phyloP scores from a whole-genome alignment of 2,797 vertebrate genomes.

The Epinephelus coioides region DNA sequence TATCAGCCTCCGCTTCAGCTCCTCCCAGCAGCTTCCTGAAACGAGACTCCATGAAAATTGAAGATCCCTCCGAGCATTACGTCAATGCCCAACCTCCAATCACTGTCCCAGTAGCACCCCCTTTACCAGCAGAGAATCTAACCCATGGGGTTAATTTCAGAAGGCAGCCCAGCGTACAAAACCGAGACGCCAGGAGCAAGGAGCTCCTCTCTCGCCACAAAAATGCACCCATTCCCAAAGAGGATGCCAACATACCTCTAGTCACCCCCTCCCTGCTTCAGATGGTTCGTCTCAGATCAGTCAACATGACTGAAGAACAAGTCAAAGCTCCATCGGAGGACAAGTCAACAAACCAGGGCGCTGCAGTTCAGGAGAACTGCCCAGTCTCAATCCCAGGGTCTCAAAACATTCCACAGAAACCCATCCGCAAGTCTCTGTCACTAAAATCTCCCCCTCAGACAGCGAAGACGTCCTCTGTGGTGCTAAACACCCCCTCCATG shows the following conservation, averaged over 20 bases:
- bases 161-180: constrained; percentile 75
- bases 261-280: constrained; percentile 97
- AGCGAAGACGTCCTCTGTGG: constrained; percentile 79
- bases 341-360: constrained; percentile 52
- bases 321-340: constrained; percentile 63
- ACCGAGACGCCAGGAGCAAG: constrained; percentile 82
- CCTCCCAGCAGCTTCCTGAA: constrained; percentile 32
- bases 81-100: constrained; percentile 29
- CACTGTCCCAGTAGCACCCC: constrained; percentile 51
- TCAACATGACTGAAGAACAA: constrained; percentile 84
- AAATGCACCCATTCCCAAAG: constrained; percentile 86
- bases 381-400: constrained; percentile 47
- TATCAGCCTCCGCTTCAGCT: constrained; percentile 10
- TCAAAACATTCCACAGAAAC: constrained; percentile 90
- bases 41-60: constrained; percentile 52
- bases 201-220: constrained; percentile 85
- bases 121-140: constrained; percentile 72
- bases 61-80: constrained; percentile 40
- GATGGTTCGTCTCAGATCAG: constrained; percentile 95
- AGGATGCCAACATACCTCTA: constrained; percentile 92
- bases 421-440: constrained; percentile 92
- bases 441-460: constrained; percentile 74
- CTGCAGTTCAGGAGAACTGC: constrained; percentile 57
- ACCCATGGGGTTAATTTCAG: constrained; percentile 77
- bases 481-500: constrained; percentile 78